Percentiles rank a stretch among this genome's conserved stretches.
Conservation (phyloP, 2,797 vertebrate genomes). For the Pseudomugil gertrudae region DNA sequence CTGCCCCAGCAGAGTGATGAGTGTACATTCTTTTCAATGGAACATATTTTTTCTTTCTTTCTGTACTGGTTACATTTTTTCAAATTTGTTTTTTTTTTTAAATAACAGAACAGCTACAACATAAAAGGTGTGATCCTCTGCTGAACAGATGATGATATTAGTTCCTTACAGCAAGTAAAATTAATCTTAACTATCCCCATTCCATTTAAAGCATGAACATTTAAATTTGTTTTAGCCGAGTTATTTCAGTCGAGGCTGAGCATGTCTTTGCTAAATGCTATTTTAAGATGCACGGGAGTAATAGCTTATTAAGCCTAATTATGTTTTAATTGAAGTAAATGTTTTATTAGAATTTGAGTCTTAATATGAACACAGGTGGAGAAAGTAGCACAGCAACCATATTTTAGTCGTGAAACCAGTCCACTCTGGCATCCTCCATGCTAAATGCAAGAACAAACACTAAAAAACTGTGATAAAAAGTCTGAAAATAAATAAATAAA, state of each 20-base stretch:
- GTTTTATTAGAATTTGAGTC: background rate
- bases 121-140: background rate
- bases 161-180: background rate
- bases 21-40: too few species aligned
- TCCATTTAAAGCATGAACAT: background rate
- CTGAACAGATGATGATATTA: background rate
- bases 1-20: too few species aligned
- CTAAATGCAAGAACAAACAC: too few species aligned
- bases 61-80: too few species aligned
- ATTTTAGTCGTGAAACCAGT: background rate
- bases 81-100: too few species aligned
- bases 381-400: background rate
- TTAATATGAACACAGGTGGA: background rate
- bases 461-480: too few species aligned
- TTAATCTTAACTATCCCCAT: background rate
- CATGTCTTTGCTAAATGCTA: too few species aligned
- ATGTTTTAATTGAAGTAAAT: background rate
- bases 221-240: background rate
- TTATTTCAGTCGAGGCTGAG: background rate
- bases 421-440: background rate
- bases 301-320: background rate
- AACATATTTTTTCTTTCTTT: too few species aligned
- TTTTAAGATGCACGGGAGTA: too few species aligned
- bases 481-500: too few species aligned
- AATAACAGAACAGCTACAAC: too few species aligned